phyloP scores from a whole-genome alignment of 2,797 vertebrate species.

The Chanos chanos region DNA sequence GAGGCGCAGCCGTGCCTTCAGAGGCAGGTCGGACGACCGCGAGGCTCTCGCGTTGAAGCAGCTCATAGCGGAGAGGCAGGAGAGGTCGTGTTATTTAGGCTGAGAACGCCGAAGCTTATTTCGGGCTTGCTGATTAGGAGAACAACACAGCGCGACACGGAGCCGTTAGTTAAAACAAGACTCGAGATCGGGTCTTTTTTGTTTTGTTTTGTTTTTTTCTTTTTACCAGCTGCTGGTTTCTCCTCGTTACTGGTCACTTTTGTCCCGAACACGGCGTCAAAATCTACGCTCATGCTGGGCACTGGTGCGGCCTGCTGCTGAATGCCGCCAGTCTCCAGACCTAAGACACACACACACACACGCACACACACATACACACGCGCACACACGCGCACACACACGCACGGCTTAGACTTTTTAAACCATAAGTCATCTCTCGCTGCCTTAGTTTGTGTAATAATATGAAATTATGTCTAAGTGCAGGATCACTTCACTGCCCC shows the following conservation, averaged over 20 bases:
- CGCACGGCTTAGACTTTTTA: slow-evolving; percentile 6
- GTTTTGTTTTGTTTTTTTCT: slow-evolving; percentile 6
- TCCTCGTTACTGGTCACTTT: slow-evolving; percentile 72
- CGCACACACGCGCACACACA: neutral
- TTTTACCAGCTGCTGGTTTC: slow-evolving; percentile 79
- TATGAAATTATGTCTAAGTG: too few relatives aligned
- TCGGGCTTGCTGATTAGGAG: too few relatives aligned
- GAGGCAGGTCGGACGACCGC: too few relatives aligned
- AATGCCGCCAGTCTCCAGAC: slow-evolving; percentile 70
- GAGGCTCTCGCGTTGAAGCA: too few relatives aligned
- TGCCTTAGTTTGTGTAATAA: too few relatives aligned
- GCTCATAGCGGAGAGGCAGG: slow-evolving; percentile 5
- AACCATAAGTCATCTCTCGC: too few relatives aligned
- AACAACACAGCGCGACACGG: too few relatives aligned
- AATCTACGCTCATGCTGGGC: slow-evolving; percentile 83
- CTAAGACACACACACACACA: slow-evolving; percentile 53
- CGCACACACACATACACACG: slow-evolving; percentile 5
- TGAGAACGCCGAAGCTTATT: too few relatives aligned
- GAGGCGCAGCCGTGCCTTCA: neutral
- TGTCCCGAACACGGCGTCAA: slow-evolving; percentile 89
- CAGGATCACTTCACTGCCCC: too few relatives aligned
- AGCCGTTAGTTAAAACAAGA: slow-evolving; percentile 5
- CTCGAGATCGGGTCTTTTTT: neutral
- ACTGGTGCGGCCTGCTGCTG: slow-evolving; percentile 60
- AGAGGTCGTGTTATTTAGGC: too few relatives aligned